These are phyloP conservation scores for Anguilla japonica DNA, from an alignment of 2,113 vertebrate species.

Conservation along the genomic window DNA sequence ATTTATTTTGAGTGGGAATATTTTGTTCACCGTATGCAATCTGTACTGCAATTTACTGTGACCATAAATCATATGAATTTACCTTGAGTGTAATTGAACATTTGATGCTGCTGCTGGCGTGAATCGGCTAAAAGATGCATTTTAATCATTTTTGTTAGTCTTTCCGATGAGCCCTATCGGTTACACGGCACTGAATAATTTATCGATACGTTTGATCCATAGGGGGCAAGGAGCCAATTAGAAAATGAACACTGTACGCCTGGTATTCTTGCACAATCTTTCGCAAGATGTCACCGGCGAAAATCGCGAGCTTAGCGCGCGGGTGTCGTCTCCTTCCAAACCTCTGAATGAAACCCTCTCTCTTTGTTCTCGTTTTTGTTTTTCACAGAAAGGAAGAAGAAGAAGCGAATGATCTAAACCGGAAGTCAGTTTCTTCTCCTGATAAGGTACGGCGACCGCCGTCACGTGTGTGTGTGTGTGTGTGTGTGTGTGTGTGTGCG, in stretches of 20 bases:
- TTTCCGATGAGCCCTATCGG: neutral
- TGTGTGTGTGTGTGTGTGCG: neutral
- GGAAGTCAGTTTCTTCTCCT: constrained; percentile 55
- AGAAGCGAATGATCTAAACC: constrained; percentile 67
- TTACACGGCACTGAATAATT: constrained; percentile 29
- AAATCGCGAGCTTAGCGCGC: no score
- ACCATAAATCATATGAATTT: neutral
- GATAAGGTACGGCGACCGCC: constrained; percentile 60
- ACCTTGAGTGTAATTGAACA: constrained; percentile 41
- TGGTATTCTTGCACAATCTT: no score
- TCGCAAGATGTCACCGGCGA: neutral
- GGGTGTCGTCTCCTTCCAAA: no score
- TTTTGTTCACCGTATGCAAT: neutral
- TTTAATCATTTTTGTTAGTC: constrained; percentile 6
- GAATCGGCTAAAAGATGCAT: constrained; percentile 28
- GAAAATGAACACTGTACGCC: neutral
- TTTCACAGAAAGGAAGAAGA: constrained; percentile 60
- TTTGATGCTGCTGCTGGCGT: constrained; percentile 47
- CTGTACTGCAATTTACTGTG: neutral
- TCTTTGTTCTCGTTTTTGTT: neutral
- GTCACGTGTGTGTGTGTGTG: neutral
- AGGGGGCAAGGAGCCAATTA: neutral
- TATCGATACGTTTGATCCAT: constrained; percentile 17
- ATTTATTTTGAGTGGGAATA: neutral
- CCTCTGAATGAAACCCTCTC: neutral